Base-by-base conservation (phyloP, 1,140 invertebrate genomes). In the Colletes latitarsis region DNA sequence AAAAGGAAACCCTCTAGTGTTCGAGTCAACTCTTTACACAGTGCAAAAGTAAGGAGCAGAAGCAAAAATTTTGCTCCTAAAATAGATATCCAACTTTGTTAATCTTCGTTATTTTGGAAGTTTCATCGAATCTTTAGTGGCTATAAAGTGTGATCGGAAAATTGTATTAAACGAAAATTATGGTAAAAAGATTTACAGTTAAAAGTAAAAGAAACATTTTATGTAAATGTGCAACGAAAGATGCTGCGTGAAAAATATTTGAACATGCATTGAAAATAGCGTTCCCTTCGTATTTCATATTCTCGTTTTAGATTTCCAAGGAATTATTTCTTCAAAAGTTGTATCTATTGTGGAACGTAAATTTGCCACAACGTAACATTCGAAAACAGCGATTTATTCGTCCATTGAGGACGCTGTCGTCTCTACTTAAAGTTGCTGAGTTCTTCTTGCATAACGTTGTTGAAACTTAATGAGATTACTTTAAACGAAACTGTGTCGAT, bases 1-100 rank as follows among this genome's bases (percentile, higher is more conserved):
- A 77, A 77, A 82, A 57, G 14, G 43, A 9, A 53, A 19, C 68
- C 43, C 14, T 49, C 57, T n/a, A n/a, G 58, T 66, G 64, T 17
- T 57, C 30, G 41, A 21, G 57, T 60, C 62, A 60, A 55, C 46
- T 74, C 49, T 15, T 53, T 41, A 10, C 30, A 52, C 17, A 0
- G 5, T 8, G 8, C 5, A 9, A 21, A 14, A 12, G 9, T 6
- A 6, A 39, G 4, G 4, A 19, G 30, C 1, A 19, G 8, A 39
- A 39, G 46, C 19, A 39, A 2, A 4, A 58, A 57, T 43, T 39
- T 62, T 62, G 15, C 41, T 52, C 43, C 46, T 52, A 43, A 14
- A 66, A 57, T 46, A 1, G 19, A 78, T 78, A n/a, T n/a, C 8
- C 6, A 4, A 8, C 10, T 6, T 70, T 39, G 55, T 71, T 43